A percentile compares a stretch with the other conserved stretches of the same genome.
phyloP scores from a whole-genome alignment of 2,888 invertebrate genomes.

The Urechis unicinctus region DNA sequence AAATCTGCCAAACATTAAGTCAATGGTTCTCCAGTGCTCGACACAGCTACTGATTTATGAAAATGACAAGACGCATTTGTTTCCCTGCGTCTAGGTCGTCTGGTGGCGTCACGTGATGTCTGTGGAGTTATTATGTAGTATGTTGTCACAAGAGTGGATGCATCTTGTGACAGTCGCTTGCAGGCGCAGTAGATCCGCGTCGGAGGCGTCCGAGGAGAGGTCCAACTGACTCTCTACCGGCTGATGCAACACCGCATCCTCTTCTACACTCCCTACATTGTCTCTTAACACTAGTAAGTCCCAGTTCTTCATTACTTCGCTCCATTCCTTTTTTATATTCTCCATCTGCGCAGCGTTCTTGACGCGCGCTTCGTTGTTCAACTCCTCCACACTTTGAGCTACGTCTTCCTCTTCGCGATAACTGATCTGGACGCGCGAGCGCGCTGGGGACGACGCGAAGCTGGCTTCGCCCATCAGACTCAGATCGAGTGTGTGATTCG shows the following conservation, averaged over 20 bases:
- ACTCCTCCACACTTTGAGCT: slow-evolving; percentile 5
- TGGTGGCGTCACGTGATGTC: neutral
- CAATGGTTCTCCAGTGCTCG: no score
- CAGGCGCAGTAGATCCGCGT: no score
- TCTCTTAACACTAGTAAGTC: neutral
- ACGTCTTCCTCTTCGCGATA: slow-evolving; percentile 11
- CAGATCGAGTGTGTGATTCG: no score
- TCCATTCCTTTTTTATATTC: slow-evolving; percentile 8
- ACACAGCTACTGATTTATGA: no score
- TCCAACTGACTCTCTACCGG: neutral
- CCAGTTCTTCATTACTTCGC: neutral
- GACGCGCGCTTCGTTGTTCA: slow-evolving; percentile 1
- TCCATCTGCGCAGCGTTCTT: slow-evolving; percentile 5
- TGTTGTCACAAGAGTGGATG: slow-evolving; percentile 8
- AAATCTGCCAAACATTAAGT: no score
- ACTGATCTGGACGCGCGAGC: slow-evolving; percentile 1
- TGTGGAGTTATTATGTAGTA: neutral
- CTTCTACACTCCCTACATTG: no score
- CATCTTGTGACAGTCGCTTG: slow-evolving; percentile 11
- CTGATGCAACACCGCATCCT: neutral
- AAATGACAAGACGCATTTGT: no score
- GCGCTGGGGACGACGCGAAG: slow-evolving; percentile 1
- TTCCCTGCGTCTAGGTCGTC: no score
- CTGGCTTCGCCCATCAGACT: no score
- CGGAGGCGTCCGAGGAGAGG: no score